These are phyloP conservation scores for Stictonetta naevosa DNA, from an alignment of 2,113 vertebrate species.

Conservation along the genomic window DNA sequence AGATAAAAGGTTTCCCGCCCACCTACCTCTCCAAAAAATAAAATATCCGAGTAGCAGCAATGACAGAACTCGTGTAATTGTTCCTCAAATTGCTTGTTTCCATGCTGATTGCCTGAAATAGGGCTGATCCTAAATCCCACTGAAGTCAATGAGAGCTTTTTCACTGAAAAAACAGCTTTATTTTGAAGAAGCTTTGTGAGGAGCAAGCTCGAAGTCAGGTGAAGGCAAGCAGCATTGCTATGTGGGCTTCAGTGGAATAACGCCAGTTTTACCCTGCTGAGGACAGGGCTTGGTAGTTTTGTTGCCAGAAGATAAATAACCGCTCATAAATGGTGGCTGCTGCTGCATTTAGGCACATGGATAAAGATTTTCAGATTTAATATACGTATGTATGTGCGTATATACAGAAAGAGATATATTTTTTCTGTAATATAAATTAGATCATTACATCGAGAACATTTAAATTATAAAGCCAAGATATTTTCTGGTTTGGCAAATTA, in stretches of 20 bases:
- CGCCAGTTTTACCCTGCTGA: background rate
- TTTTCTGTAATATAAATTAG: background rate
- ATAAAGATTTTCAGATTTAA: background rate
- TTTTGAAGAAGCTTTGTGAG: background rate
- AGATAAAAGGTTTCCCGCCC: conserved; percentile 35
- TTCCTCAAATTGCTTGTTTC: background rate
- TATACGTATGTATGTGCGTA: background rate
- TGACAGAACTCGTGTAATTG: background rate
- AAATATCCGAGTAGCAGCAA: background rate
- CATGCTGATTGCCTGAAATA: background rate
- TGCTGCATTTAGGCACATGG: background rate
- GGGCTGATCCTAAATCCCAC: background rate
- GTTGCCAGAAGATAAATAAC: background rate
- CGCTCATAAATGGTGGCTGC: background rate
- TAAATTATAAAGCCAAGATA: background rate
- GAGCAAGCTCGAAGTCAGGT: background rate
- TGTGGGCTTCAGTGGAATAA: accelerated
- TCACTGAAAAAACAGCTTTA: background rate
- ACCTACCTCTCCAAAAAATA: background rate
- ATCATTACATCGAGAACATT: background rate
- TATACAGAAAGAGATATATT: background rate
- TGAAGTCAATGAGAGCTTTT: background rate
- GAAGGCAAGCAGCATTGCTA: background rate
- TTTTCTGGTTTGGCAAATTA: background rate
- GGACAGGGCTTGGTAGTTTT: background rate